A percentile compares a stretch with the other conserved stretches of the same genome.
These are phyloP conservation scores for Dioctria rufipes DNA, from an alignment of 2,888 invertebrate species.

Conservation along the genomic window DNA sequence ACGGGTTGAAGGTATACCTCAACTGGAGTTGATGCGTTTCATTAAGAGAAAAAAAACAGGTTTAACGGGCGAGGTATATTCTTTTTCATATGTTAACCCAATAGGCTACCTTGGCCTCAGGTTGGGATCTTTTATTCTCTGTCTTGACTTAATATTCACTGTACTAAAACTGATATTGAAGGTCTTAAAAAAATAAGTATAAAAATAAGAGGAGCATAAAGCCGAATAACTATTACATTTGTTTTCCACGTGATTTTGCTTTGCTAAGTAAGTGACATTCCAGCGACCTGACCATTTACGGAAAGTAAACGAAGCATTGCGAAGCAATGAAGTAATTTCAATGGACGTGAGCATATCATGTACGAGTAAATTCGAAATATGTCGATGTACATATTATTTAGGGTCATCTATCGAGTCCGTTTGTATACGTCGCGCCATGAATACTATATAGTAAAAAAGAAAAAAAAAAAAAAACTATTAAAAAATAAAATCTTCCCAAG, in stretches of 20 bases:
- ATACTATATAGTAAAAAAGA: neutral
- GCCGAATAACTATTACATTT: neutral
- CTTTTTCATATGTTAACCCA: no score
- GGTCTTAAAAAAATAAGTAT: no score
- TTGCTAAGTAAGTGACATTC: conserved; percentile 11
- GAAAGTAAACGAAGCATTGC: neutral
- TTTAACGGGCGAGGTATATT: no score
- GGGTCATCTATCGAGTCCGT: neutral
- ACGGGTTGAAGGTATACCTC: no score
- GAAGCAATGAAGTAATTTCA: conserved; percentile 23
- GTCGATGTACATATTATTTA: neutral
- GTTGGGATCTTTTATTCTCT: no score
- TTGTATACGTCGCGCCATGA: neutral
- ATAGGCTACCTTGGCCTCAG: no score
- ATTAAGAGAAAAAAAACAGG: no score
- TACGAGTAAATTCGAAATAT: neutral
- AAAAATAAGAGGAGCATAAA: no score
- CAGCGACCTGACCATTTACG: neutral
- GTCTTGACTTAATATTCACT: no score
- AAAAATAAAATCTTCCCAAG: neutral
- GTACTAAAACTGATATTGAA: no score
- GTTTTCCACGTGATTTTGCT: neutral
- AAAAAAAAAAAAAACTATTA: neutral
- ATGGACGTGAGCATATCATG: conserved; percentile 25
- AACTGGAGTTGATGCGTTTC: no score